phyloP scores from a whole-genome alignment of 2,113 vertebrate genomes.

The Muscicapa adusta region DNA sequence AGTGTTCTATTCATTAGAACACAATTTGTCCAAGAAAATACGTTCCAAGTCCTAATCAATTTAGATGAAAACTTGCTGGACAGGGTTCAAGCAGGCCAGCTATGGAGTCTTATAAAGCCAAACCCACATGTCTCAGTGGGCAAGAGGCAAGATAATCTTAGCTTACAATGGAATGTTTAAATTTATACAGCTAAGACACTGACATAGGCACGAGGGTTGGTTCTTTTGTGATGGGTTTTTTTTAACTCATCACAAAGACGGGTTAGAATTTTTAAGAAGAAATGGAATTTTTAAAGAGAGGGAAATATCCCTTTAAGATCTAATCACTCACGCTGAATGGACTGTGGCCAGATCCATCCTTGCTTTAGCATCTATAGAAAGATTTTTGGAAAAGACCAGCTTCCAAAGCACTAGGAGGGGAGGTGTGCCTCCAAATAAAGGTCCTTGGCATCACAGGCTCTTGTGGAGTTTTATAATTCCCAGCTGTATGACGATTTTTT shows the following conservation, averaged over 20 bases:
- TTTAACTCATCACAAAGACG: background rate
- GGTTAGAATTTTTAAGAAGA: background rate
- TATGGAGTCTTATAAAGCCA: constrained; percentile 54
- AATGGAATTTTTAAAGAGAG: background rate
- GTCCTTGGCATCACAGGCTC: background rate
- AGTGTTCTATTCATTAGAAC: constrained; percentile 69
- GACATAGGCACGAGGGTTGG: constrained; percentile 36
- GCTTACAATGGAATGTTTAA: constrained; percentile 66
- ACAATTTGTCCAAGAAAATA: constrained; percentile 70
- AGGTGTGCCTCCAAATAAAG: constrained; percentile 7
- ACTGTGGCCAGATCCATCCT: constrained; percentile 4
- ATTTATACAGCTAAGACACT: constrained; percentile 53
- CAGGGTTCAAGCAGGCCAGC: constrained; percentile 56
- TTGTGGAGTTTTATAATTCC: constrained; percentile 14
- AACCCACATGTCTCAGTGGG: constrained; percentile 69
- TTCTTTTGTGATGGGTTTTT: background rate
- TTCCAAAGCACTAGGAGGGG: background rate
- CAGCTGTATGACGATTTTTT: background rate
- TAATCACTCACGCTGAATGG: constrained; percentile 3
- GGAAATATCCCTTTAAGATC: constrained; percentile 38
- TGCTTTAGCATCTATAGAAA: constrained; percentile 10
- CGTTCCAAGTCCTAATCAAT: constrained; percentile 73
- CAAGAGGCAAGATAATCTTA: constrained; percentile 66
- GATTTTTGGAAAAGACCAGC: background rate
- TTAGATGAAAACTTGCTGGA: constrained; percentile 69